Conservation (phyloP, 2,113 vertebrate species). For the Sinosuthora webbiana region DNA sequence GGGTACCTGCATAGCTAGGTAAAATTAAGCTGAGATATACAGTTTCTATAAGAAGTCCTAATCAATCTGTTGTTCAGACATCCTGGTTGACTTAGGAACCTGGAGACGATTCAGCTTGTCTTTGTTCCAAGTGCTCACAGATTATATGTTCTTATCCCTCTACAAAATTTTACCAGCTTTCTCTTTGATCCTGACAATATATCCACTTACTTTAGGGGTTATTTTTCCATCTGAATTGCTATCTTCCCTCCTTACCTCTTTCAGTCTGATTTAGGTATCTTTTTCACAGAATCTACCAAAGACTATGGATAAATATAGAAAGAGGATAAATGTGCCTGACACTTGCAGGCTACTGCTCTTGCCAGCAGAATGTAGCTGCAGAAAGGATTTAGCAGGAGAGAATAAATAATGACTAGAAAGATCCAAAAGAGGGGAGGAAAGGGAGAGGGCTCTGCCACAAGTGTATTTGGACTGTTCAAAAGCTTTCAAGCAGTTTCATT, state of each 20-base stretch:
- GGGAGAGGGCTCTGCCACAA: neutral
- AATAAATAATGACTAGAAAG: slow-evolving; percentile 11
- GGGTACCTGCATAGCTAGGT: neutral
- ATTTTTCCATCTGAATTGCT: neutral
- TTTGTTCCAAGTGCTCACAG: neutral
- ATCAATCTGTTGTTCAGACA: neutral
- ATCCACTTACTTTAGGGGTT: neutral
- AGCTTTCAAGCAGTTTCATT: neutral
- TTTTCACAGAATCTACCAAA: neutral
- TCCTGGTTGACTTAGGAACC: neutral
- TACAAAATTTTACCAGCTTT: neutral
- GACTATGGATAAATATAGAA: slow-evolving; percentile 25
- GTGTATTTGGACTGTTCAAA: neutral
- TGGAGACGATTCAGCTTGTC: neutral
- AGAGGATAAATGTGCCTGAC: slow-evolving; percentile 22
- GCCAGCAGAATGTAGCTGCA: neutral
- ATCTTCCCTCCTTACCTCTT: neutral
- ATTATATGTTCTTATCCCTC: neutral
- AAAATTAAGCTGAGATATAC: slow-evolving; percentile 20
- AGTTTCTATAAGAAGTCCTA: slow-evolving; percentile 11
- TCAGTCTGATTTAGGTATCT: neutral
- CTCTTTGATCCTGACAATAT: neutral
- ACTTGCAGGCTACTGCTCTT: neutral
- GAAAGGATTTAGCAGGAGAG: neutral
- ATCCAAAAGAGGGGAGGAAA: neutral